These are phyloP conservation scores for Trididemnum miniatum DNA, from an alignment of 23 tunicate genomes.

Conservation along the genomic window DNA sequence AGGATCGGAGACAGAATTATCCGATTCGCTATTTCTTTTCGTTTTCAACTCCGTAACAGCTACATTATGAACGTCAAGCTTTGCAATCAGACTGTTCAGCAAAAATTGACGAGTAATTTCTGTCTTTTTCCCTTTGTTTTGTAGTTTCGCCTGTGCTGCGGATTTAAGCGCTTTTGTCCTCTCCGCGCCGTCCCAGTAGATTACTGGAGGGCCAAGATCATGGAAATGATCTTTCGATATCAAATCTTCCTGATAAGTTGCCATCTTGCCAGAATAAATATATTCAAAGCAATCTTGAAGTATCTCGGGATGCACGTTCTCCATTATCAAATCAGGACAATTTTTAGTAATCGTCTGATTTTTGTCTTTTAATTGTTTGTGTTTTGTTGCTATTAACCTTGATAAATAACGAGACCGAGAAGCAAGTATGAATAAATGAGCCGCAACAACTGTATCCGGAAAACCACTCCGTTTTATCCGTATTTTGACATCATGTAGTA, in stretches of 20 bases:
- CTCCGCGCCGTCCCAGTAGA: slow-evolving; percentile 30
- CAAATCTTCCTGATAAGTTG: background rate
- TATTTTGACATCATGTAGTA: slow-evolving; percentile 46
- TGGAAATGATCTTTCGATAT: background rate
- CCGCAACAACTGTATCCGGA: slow-evolving; percentile 32
- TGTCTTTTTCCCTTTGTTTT: background rate
- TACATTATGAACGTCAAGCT: background rate
- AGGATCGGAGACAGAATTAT: background rate
- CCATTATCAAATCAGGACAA: slow-evolving; percentile 16
- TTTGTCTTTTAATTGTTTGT: background rate
- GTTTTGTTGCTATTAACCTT: background rate
- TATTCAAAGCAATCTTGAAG: slow-evolving; percentile 38
- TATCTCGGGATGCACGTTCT: slow-evolving; percentile 54
- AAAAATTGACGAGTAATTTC: background rate
- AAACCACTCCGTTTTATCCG: slow-evolving; percentile 11
- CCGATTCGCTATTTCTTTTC: background rate
- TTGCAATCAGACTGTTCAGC: background rate
- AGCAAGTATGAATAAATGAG: slow-evolving; percentile 46
- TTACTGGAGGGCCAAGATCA: background rate
- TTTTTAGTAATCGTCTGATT: background rate
- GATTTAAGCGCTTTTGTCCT: background rate
- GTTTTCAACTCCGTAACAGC: background rate
- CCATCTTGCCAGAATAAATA: slow-evolving; percentile 52
- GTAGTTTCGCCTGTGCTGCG: background rate
- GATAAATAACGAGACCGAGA: slow-evolving; percentile 19